Conservation (phyloP, 2,888 invertebrate species). For the Drosophila longiperda region DNA sequence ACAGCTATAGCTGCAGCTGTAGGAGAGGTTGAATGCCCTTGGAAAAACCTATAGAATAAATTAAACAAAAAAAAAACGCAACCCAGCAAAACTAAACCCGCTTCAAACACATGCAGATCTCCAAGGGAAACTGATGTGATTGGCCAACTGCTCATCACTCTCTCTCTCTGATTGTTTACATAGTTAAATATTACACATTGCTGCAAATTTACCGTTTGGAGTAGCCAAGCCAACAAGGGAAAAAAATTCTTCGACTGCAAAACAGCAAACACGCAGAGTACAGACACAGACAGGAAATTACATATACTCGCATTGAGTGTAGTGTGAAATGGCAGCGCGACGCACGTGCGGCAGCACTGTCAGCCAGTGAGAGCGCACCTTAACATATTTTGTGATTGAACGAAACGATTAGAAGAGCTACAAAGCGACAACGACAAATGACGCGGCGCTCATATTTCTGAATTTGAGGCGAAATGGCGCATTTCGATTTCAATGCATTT, state of each 20-base stretch:
- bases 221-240: conserved; percentile 15
- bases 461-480: conserved; percentile 37
- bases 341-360: conserved; percentile 56
- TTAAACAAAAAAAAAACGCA: conserved; percentile 5
- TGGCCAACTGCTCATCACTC: conserved; percentile 29
- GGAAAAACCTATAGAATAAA: conserved; percentile 32
- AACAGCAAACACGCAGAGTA: conserved; percentile 21
- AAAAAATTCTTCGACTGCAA: conserved; percentile 25
- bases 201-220: conserved; percentile 11
- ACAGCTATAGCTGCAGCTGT: not conserved
- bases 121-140: conserved; percentile 25
- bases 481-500: conserved; percentile 43
- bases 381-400: conserved; percentile 21
- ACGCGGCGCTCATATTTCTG: conserved; percentile 34
- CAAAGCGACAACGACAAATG: conserved; percentile 62
- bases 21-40: conserved; percentile 46
- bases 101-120: conserved; percentile 26
- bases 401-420: conserved; percentile 36
- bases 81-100: conserved; percentile 21
- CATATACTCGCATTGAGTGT: conserved; percentile 13
- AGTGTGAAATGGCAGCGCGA: conserved; percentile 27
- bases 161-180: conserved; percentile 10
- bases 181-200: conserved; percentile 21
- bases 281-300: conserved; percentile 34
- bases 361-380: conserved; percentile 37